These are phyloP conservation scores for Poecile atricapillus DNA, from an alignment of 2,113 vertebrate species.

Conservation along the genomic window DNA sequence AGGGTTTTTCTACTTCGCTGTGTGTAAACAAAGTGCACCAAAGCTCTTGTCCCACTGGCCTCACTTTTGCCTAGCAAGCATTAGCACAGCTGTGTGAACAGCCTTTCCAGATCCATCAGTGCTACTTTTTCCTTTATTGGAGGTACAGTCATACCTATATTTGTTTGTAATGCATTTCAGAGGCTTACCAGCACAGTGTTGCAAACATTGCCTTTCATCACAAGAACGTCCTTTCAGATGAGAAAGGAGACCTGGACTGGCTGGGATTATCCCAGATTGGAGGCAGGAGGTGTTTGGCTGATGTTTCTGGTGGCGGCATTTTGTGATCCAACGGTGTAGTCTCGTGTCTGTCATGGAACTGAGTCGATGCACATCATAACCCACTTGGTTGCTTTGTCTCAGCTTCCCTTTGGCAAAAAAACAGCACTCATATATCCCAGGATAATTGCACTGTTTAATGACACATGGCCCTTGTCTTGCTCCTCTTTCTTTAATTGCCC, in stretches of 20 bases:
- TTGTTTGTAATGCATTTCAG: background rate
- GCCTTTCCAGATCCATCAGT: background rate
- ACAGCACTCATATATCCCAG: background rate
- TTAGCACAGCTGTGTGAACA: background rate
- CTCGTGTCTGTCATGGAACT: background rate
- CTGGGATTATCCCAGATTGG: background rate
- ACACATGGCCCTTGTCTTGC: background rate
- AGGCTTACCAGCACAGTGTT: background rate
- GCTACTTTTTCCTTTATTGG: background rate
- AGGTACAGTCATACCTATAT: background rate
- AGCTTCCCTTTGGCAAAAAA: background rate
- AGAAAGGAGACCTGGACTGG: background rate
- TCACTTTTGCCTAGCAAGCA: background rate
- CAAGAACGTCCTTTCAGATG: background rate
- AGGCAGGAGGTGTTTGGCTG: background rate
- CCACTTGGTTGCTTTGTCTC: background rate
- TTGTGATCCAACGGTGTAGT: background rate
- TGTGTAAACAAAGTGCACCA: background rate
- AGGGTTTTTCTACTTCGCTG: background rate
- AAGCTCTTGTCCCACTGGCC: background rate
- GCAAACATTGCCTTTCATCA: background rate
- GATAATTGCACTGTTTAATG: background rate
- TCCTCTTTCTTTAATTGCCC: conserved; percentile 12
- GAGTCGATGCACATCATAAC: fast-evolving
- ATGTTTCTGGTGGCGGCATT: background rate